Conservation (phyloP, 2,113 vertebrate genomes). For the Nothocercus nigrocapillus region DNA sequence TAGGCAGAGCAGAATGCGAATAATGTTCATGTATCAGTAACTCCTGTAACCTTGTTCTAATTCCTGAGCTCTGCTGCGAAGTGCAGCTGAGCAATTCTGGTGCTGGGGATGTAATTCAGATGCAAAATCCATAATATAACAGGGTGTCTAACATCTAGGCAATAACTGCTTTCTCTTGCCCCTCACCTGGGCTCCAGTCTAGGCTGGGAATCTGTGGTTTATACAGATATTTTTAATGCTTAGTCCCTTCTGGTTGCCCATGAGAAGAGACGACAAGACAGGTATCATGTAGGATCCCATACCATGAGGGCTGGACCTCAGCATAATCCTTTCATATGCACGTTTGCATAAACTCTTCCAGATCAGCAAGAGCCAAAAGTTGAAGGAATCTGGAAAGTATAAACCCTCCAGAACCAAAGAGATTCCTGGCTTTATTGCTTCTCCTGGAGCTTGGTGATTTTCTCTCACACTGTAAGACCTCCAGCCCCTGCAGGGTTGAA, state of each 20-base stretch:
- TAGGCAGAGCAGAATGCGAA: not conserved
- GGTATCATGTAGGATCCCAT: not conserved
- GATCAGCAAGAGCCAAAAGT: not conserved
- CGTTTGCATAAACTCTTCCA: not conserved
- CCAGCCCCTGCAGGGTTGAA: not conserved
- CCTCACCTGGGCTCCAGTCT: not conserved
- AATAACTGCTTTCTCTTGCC: not conserved
- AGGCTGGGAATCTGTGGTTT: not conserved
- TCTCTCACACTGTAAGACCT: not conserved
- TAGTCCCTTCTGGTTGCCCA: not conserved
- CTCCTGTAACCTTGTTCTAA: not conserved
- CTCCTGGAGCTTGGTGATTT: not conserved
- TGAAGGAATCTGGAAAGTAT: not conserved
- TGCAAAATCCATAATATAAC: rapidly evolving
- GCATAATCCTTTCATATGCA: not conserved
- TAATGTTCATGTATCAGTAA: not conserved
- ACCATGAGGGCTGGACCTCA: not conserved
- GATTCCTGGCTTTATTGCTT: not conserved
- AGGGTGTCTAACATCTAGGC: rapidly evolving
- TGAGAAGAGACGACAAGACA: not conserved
- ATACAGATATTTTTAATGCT: not conserved
- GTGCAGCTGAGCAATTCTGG: not conserved
- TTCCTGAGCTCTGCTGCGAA: not conserved
- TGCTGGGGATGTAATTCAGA: rapidly evolving
- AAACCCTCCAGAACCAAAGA: not conserved